These are phyloP conservation scores for Drosophila putrida DNA, from an alignment of 2,888 invertebrate species.

Conservation along the genomic window DNA sequence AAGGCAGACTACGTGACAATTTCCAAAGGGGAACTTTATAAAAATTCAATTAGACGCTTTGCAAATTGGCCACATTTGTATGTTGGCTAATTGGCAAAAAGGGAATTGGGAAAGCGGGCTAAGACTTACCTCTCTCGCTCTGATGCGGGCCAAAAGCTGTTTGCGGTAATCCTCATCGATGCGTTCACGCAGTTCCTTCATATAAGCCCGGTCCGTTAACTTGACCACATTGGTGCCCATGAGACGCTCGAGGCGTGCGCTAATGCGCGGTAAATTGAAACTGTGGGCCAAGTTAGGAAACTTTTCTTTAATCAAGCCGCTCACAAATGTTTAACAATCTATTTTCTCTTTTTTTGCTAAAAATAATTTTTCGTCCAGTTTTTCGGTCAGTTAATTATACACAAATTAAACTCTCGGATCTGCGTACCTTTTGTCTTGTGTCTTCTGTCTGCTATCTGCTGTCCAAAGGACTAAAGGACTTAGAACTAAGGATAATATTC, in stretches of 20 bases:
- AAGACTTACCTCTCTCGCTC: constrained; percentile 87
- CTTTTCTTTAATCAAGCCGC: constrained; percentile 23
- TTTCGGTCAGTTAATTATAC: constrained; percentile 19
- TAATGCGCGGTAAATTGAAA: constrained; percentile 85
- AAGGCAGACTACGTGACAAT: constrained; percentile 43
- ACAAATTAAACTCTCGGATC: neutral
- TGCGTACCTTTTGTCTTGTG: neutral
- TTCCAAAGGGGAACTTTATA: constrained; percentile 11
- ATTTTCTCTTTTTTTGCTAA: neutral
- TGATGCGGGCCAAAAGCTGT: constrained; percentile 87
- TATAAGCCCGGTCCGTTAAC: constrained; percentile 88
- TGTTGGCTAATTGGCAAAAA: constrained; percentile 39
- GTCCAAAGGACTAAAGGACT: constrained; percentile 8
- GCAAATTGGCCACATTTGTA: constrained; percentile 69
- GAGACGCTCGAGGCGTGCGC: constrained; percentile 84
- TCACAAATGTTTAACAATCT: neutral
- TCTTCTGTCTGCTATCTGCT: constrained; percentile 1
- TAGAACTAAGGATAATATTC: constrained; percentile 16
- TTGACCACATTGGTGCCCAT: constrained; percentile 87
- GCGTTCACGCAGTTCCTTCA: constrained; percentile 87
- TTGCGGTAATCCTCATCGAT: constrained; percentile 88
- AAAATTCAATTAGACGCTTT: constrained; percentile 71
- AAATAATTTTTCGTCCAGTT: constrained; percentile 4
- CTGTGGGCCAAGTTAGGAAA: constrained; percentile 57
- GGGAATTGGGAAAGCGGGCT: too few species aligned